phyloP scores from a whole-genome alignment of 2,113 vertebrate genomes.

The Numida meleagris region DNA sequence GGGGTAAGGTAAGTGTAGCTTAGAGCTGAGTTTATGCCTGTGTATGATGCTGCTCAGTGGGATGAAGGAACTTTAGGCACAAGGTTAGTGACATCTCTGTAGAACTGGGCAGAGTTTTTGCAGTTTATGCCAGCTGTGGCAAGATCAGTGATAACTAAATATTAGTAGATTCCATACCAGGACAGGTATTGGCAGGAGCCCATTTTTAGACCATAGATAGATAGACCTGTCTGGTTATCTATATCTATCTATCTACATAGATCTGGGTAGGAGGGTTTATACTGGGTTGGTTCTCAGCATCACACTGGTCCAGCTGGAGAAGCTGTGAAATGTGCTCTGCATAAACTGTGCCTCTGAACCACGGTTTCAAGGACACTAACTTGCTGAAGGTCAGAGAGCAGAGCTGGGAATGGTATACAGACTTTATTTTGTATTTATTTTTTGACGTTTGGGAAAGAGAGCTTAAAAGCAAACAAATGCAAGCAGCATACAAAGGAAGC shows the following conservation, averaged over 20 bases:
- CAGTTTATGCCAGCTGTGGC: not conserved
- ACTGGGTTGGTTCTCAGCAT: not conserved
- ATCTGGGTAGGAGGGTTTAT: not conserved
- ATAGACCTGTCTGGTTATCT: too few relatives aligned
- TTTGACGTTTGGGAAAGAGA: not conserved
- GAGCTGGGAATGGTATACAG: not conserved
- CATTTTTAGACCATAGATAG: not conserved
- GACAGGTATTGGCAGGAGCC: not conserved
- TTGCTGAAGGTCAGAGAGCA: not conserved
- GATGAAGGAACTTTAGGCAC: not conserved
- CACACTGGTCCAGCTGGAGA: not conserved
- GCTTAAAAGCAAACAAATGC: not conserved
- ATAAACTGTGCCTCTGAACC: not conserved
- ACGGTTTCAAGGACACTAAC: not conserved
- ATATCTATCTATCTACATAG: not conserved
- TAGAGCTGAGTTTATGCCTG: not conserved
- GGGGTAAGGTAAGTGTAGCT: not conserved
- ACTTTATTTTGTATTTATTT: not conserved
- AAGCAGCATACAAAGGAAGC: not conserved
- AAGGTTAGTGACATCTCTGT: not conserved
- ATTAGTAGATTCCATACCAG: not conserved
- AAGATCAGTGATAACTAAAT: not conserved
- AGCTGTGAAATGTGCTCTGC: fast-evolving
- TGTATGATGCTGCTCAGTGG: fast-evolving
- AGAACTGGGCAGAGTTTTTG: not conserved